A percentile compares a stretch with the other conserved stretches of the same genome.
These are phyloP conservation scores for Callaeas wilsoni DNA, from an alignment of 2,113 vertebrate species.

Conservation along the genomic window DNA sequence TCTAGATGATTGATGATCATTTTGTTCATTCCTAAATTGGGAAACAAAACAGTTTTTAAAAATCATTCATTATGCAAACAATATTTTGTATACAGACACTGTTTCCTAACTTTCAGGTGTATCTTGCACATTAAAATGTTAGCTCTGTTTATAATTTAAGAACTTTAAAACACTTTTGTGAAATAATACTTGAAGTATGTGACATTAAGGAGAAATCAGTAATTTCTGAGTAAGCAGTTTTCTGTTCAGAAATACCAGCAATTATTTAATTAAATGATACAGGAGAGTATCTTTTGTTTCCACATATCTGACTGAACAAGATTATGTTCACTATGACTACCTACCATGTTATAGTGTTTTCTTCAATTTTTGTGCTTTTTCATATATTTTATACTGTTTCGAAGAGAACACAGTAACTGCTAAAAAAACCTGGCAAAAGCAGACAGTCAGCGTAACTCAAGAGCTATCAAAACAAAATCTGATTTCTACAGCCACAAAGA, in stretches of 20 bases:
- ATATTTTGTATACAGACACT: neutral
- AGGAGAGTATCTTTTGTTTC: neutral
- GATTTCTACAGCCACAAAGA: neutral
- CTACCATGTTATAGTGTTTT: neutral
- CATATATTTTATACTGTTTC: neutral
- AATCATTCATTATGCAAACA: neutral
- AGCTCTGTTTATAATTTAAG: neutral
- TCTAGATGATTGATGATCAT: conserved; percentile 99
- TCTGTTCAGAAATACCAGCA: neutral
- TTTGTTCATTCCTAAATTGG: conserved; percentile 92
- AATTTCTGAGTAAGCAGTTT: neutral
- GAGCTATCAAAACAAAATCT: neutral
- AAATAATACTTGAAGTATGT: neutral
- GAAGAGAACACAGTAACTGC: neutral
- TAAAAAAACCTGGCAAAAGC: neutral
- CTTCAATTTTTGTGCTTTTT: neutral
- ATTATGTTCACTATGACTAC: neutral
- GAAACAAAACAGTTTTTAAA: neutral
- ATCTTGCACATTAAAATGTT: neutral
- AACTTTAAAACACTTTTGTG: neutral
- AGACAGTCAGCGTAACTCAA: neutral
- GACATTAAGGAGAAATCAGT: neutral
- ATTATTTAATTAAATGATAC: neutral
- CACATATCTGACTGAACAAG: neutral
- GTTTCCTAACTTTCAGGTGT: neutral